Evolutionary conservation across 2,797 vertebrate species (phyloP), one percentile per base, ranked within the genome.

Genomic region (Bovichtus diacanthus): DNA sequence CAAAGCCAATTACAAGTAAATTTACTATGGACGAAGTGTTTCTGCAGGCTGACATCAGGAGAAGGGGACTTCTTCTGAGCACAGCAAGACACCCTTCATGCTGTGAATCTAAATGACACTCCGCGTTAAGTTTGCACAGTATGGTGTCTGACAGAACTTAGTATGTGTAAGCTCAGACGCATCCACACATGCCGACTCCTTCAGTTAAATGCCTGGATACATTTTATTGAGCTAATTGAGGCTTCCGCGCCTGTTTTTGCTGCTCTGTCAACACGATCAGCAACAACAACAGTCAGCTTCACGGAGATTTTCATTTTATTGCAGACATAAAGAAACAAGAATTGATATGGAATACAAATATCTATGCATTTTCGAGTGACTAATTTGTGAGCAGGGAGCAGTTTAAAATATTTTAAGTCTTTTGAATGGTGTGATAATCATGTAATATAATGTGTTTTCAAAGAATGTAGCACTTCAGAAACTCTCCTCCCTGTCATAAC

Each of bases 81-180:
- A 27, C 90, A 87, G 86, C 83, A 49, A 25, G 85, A 75, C 64
- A 66, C 70, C 78, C 60, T 39, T 85, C 88, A 81, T 50, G 65
- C 82, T 71, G 81, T 70, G 78, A 76, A 76, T 87, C 59, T 81
- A 86, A 92, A 88, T 87, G 88, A 84, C 86, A 78, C 43, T 69
- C 70, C 78, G 74, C 43, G 69, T 83, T 87, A 77, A 84, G 75
- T 49, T 46, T 3, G 64, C 84, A 31, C 89, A 89, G 85, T 50
- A 47, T 84, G 88, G 60, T 1, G 54, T 71, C 86, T 85, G 82
- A 86, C 79, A 89, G 75, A 73, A 76, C 74, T 65, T 61, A 18
- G 56, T 18, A 60, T 50, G 82, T 55, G 61, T 66, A 79, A 69
- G 62, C 81, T 63, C 70, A 54, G 59, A 78, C 73, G 41, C 63